Conservation (phyloP, 2,797 vertebrate genomes). For the Silurus aristotelis region DNA sequence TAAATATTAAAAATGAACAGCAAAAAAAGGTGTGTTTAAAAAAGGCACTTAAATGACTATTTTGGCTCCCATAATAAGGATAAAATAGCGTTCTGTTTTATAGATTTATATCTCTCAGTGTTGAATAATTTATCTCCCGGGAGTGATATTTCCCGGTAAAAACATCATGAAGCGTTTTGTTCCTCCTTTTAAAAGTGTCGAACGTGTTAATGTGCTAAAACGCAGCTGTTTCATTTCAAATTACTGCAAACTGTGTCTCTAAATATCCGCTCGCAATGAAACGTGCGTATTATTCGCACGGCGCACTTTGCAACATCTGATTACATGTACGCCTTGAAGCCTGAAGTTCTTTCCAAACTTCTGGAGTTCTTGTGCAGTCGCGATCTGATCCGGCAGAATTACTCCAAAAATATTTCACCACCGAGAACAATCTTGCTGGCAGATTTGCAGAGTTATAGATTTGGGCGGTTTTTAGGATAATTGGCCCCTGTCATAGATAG, state of each 20-base stretch:
- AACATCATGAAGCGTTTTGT: conserved; percentile 7
- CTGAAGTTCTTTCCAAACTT: conserved; percentile 41
- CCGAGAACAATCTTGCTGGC: conserved; percentile 57
- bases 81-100: not conserved
- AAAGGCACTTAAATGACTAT: not conserved
- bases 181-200: conserved; percentile 10
- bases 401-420: conserved; percentile 58
- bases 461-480: conserved; percentile 51
- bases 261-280: conserved; percentile 46
- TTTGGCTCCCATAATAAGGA: not conserved
- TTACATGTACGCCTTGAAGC: conserved; percentile 66
- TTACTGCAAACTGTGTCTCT: conserved; percentile 11
- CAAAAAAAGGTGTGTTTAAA: not conserved
- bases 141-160: conserved; percentile 7
- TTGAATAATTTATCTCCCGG: conserved; percentile 28
- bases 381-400: conserved; percentile 47
- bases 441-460: conserved; percentile 58
- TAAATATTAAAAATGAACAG: not conserved
- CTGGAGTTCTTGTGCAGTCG: no score
- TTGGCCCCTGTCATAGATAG: conserved; percentile 50
- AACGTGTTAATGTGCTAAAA: conserved; percentile 29
- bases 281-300: not conserved
- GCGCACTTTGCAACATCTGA: conserved; percentile 59
- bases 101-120: not conserved
- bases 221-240: conserved; percentile 21